Evolutionary conservation across 1,140 invertebrate species (phyloP), one percentile per base, ranked within the genome.

Genomic region (Dreissena rostriformis): DNA sequence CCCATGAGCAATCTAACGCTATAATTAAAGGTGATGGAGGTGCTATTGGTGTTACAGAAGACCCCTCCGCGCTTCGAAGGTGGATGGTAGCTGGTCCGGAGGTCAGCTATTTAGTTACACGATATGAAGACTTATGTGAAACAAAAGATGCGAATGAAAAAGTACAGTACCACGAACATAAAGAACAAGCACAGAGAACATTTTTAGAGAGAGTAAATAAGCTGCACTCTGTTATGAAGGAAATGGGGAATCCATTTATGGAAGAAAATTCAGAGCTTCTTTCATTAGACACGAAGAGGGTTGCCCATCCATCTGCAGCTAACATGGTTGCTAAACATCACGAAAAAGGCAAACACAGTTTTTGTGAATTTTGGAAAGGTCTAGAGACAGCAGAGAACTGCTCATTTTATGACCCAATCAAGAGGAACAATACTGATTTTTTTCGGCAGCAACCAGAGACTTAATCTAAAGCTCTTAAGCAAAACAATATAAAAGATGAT

Each of bases 1-100:
- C 84, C 22, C 90, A 90, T 74, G 88, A 91, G 67, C 88, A 91
- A 76, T 73, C 82, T 26, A 90, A 91, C 83, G 73, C 80, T n/a
- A 63, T 88, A 5, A 85, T 91, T 29, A 90, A 91, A 88, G 87
- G 84, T 73, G 71, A 81, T 61, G 90, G 86, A 29, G 90, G 86
- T 55, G 86, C 82, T 29, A 82, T 87, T 86, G 87, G 86, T 24
- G 57, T 91, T 51, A 88, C 87, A 7, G 84, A 90, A 75, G 83
- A 91, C 76, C 86, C 88, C 67, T 26, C 67, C 49, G 87, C 87
- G 39, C 80, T 90, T 12, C 79, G 86, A 72, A 17, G 80, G 55
- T 91, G 88, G 89, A 89, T 89, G 86, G 74, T 90, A 65, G 72
- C 85, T 78, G 86, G 83, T 6, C 88, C 83, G 55, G 81, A 90